Evolutionary conservation across 1,140 invertebrate genomes (phyloP), one percentile per base, ranked within the genome.

Genomic region (Pygmarrhopalites habei): DNA sequence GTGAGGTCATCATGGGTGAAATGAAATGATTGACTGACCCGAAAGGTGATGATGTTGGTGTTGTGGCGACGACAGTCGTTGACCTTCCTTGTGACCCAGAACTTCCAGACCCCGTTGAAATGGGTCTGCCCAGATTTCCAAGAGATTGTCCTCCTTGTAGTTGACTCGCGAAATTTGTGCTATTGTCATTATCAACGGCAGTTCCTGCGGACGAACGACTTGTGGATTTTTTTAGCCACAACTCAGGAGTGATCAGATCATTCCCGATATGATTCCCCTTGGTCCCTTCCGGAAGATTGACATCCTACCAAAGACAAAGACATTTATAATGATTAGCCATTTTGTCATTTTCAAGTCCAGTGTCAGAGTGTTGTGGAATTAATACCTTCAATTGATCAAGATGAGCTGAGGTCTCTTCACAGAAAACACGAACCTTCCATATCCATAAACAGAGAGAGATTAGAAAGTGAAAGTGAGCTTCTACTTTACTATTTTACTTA

Each of bases 331-430:
- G 14, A 12, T 32, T 21, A 23, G 4, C 4, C 10, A 15, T 28
- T 52, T 52, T 25, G 49, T 25, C 5, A 25, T 15, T 23, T 15
- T 23, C 26, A 25, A 23, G 49, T n/a, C n/a, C n/a, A 26, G 26
- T 10, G 5, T 52, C 7, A 52, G 2, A 47, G 7, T 25, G 19
- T 47, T 19, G 12, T 29, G 19, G 15, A n/a, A 39, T 30, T 1
- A 12, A 17, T 43, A 69, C 67, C 63, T 65, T 62, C 14, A 65
- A 26, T 55, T 69, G 64, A 15, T 65, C 59, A 28, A 69, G 47
- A 60, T 69, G 67, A 5, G 67, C 47, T 1, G 67, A 58, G n/a
- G 67, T 65, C 49, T 69, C 67, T 28, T 69, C 67, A 26, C 67
- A 69, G 39, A 69, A 69, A 3, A 69, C 35, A 32, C 57, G 43